A percentile compares a stretch with the other conserved stretches of the same genome.
Evolutionary conservation across 2,888 invertebrate genomes (phyloP).

Genomic region (Ypsolopha sequella): DNA sequence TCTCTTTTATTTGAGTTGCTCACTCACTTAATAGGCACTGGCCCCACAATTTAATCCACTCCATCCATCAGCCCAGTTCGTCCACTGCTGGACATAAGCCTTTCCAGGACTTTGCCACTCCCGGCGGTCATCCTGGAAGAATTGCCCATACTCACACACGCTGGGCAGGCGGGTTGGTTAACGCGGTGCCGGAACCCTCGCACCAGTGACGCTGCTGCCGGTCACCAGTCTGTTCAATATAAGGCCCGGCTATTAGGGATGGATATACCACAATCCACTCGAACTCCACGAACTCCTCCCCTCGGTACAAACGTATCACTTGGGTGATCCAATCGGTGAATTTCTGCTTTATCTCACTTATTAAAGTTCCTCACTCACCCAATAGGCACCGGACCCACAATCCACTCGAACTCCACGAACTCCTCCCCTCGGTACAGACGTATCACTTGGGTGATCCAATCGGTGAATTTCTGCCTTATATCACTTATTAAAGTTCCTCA

Average conservation of each 20-base stretch:
- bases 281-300: constrained; percentile 64
- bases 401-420: constrained; percentile 72
- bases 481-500: constrained; percentile 42
- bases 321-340: constrained; percentile 75
- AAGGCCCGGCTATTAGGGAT: too few relatives aligned
- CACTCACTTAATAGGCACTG: constrained; percentile 67
- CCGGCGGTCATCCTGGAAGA: too few relatives aligned
- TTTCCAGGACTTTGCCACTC: too few relatives aligned
- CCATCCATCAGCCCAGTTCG: constrained; percentile 67
- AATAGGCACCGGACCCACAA: constrained; percentile 74
- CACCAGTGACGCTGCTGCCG: too few relatives aligned
- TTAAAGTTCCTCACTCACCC: constrained; percentile 27
- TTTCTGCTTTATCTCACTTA: constrained; percentile 73
- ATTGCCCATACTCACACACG: too few relatives aligned
- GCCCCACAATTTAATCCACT: constrained; percentile 76
- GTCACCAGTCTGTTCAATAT: too few relatives aligned
- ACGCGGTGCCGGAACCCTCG: too few relatives aligned
- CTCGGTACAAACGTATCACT: constrained; percentile 67
- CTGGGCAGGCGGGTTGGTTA: too few relatives aligned
- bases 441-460: constrained; percentile 74
- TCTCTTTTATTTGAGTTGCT: constrained; percentile 74
- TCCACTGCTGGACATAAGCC: too few relatives aligned
- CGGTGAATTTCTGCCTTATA: constrained; percentile 72
- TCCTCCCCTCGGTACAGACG: constrained; percentile 66
- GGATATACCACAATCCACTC: constrained; percentile 77